phyloP scores from a whole-genome alignment of 2,113 vertebrate genomes.

The Ornithorhynchus anatinus region DNA sequence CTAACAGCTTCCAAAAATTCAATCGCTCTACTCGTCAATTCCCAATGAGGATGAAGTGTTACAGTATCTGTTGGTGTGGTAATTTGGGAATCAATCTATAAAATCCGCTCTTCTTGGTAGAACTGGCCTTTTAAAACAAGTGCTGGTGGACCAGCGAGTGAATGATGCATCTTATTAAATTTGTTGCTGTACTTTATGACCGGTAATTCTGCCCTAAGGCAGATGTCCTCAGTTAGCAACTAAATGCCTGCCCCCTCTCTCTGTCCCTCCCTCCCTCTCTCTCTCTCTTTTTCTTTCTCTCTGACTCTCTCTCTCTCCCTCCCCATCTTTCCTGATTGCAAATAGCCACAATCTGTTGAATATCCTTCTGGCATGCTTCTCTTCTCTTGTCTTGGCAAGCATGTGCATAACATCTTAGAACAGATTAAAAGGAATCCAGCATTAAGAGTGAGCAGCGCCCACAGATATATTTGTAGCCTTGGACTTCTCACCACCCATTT shows the following conservation, averaged over 20 bases:
- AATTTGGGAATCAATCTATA: conserved; percentile 33
- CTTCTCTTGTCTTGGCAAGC: conserved; percentile 22
- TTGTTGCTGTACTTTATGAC: conserved; percentile 14
- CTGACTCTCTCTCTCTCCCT: accelerated
- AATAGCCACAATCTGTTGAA: conserved; percentile 2
- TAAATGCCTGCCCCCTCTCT: conserved; percentile 1
- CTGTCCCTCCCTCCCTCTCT: no score
- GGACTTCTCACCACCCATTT: background rate
- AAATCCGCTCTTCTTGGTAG: conserved; percentile 1
- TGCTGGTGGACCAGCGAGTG: background rate
- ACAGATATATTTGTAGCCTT: background rate
- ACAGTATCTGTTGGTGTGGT: background rate
- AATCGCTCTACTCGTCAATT: conserved; percentile 52
- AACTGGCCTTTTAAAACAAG: conserved; percentile 8
- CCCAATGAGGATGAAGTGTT: conserved; percentile 31
- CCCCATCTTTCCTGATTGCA: conserved; percentile 26
- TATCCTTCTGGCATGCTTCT: background rate
- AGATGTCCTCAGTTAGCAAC: background rate
- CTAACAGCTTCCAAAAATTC: conserved; percentile 34
- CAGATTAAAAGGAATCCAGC: conserved; percentile 32
- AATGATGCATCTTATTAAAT: conserved; percentile 4
- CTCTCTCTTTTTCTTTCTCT: no score
- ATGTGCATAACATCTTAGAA: conserved; percentile 3
- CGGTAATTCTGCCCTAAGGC: conserved; percentile 21
- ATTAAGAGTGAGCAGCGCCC: background rate